These are phyloP conservation scores for Leucoraja erinaceus DNA, from an alignment of 2,113 vertebrate genomes.

Conservation along the genomic window DNA sequence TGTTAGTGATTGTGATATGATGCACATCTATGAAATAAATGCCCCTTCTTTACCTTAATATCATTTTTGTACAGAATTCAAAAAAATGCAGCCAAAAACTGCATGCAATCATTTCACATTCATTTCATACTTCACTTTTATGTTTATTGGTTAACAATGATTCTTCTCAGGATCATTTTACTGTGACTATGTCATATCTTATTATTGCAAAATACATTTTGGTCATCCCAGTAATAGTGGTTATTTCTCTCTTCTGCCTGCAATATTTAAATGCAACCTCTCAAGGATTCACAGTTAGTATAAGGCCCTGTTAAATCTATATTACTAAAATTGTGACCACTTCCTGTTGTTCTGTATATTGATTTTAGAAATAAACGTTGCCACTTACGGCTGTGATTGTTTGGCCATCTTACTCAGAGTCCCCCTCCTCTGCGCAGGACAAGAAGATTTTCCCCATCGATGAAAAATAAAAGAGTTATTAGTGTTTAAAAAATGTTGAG, in stretches of 20 bases:
- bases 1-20: neutral
- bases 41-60: neutral
- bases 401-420: no score
- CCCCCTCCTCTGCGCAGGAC: no score
- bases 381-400: no score
- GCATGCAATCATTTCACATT: neutral
- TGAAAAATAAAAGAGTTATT: no score
- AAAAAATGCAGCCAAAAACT: neutral
- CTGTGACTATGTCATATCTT: neutral
- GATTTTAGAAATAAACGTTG: no score
- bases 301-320: neutral
- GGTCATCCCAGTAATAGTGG: no score
- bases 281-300: neutral
- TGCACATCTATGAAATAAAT: slow-evolving; percentile 9
- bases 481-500: no score
- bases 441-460: no score
- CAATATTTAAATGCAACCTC: neutral
- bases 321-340: no score
- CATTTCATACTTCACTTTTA: neutral
- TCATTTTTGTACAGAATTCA: neutral
- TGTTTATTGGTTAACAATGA: neutral
- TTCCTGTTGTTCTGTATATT: no score
- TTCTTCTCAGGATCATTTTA: neutral
- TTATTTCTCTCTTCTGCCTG: slow-evolving; percentile 22
- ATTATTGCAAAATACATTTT: neutral